phyloP scores from a whole-genome alignment of 1,140 invertebrate genomes.

The Papilio polyxenes region DNA sequence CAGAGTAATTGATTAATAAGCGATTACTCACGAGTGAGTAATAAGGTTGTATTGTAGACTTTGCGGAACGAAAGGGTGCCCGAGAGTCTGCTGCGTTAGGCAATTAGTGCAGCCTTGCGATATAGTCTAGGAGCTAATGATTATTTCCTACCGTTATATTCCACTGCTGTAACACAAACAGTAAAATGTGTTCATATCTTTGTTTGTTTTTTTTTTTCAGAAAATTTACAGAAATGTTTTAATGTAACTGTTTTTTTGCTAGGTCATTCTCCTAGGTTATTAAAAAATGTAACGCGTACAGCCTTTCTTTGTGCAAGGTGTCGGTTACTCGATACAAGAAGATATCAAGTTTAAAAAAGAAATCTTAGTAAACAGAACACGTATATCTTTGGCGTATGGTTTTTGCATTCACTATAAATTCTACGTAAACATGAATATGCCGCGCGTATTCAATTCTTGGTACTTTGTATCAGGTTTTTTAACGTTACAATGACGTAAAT shows the following conservation, averaged over 20 bases:
- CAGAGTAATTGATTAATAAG: neutral
- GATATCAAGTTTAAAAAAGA: neutral
- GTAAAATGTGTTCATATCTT: too few relatives aligned
- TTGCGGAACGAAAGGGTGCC: slow-evolving; percentile 23
- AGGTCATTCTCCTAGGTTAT: too few relatives aligned
- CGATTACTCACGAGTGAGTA: slow-evolving; percentile 37
- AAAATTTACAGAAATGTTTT: too few relatives aligned
- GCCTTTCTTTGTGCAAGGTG: neutral
- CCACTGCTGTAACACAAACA: too few relatives aligned
- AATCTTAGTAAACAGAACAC: neutral
- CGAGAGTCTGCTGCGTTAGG: slow-evolving; percentile 19
- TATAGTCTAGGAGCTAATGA: slow-evolving; percentile 20
- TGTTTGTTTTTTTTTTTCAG: too few relatives aligned
- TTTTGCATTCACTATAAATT: neutral
- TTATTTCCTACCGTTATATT: neutral
- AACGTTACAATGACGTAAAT: neutral
- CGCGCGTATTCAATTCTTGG: neutral
- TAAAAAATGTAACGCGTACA: too few relatives aligned
- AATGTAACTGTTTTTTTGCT: too few relatives aligned
- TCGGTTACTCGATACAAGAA: neutral
- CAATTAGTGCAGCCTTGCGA: slow-evolving; percentile 32
- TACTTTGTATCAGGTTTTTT: neutral
- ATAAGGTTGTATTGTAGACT: slow-evolving; percentile 30
- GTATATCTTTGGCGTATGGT: neutral
- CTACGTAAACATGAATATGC: neutral